Base-by-base conservation (phyloP, 2,888 invertebrate genomes). In the Oligia strigilis region DNA sequence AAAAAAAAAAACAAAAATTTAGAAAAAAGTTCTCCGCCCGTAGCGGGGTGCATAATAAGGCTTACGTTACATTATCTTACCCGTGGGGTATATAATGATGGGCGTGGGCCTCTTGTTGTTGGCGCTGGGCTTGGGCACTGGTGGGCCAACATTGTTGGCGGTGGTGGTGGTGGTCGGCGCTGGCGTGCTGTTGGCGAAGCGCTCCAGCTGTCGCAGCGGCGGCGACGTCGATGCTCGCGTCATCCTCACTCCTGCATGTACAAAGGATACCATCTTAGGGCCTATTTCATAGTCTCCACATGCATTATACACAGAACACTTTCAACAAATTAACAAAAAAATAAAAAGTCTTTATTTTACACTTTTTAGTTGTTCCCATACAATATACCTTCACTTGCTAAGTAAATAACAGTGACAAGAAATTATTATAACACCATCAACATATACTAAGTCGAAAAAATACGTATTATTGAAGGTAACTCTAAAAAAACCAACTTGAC, bases 91-190 rank as follows among this genome's bases (percentile, higher is more conserved):
- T 80, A 98, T 97, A 90, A 98, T 97, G 92, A 98, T 97, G 55
- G 98, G 94, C 11, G 95, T 98, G 82, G 98, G 98, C 90, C 98
- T 97, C 94, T 98, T 98, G 92, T 97, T 98, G 89, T 94, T 95
- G 80, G 94, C 88, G 80, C 89, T 93, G 66, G 94, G 92, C 84
- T 96, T 96, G 78, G 93, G 94, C 23, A 94, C 94, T 5, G 91
- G 82, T 13, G 92, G 88, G 19, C 92, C 92, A 77, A 91, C 93
- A 86, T 89, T 91, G 69, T 93, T 89, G 40, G 94, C 77, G 3
- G 94, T 90, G 55, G 94, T 90, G 40, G 93, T 80, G 11, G 94
- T 89, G 60, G 92, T 91, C 46, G 93, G 82, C 23, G 93, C 85
- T 2, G 92, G 86, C 4, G 94, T 85, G 80, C 93, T 92, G 84